These are phyloP conservation scores for Taxidea taxus DNA, from an alignment of 2,113 vertebrate genomes.

Conservation along the genomic window DNA sequence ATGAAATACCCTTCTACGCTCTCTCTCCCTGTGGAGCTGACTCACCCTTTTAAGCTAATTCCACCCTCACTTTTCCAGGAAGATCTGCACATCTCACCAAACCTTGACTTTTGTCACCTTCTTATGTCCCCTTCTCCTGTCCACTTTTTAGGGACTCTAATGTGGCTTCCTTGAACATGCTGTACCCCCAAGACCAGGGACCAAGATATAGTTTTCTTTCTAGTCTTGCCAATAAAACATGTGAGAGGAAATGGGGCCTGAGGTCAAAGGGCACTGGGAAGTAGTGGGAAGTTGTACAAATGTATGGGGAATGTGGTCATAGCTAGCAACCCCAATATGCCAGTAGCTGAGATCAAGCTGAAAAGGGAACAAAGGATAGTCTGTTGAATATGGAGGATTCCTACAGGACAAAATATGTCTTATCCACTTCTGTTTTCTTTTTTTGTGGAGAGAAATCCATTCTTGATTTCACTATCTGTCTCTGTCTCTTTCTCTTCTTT, in stretches of 20 bases:
- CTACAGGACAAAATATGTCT: not conserved
- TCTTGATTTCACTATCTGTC: too few relatives aligned
- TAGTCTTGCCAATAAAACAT: not conserved
- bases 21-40: not conserved
- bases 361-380: not conserved
- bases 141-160: not conserved
- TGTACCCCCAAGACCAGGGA: not conserved
- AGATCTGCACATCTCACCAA: too few relatives aligned
- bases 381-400: fast-evolving
- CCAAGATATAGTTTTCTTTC: not conserved
- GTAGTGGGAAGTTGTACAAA: not conserved
- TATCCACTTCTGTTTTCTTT: not conserved
- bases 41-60: not conserved
- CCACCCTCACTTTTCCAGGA: not conserved
- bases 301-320: not conserved
- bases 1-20: not conserved
- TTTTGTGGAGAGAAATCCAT: not conserved
- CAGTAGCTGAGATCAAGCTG: not conserved
- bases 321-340: too few relatives aligned
- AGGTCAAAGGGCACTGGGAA: not conserved
- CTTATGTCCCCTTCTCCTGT: fast-evolving
- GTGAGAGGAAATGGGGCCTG: not conserved
- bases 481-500: too few relatives aligned
- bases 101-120: not conserved
- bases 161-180: not conserved